Percentiles rank a stretch among this genome's conserved stretches.
These are phyloP conservation scores for Xiphophorus birchmanni DNA, from an alignment of 2,797 vertebrate species.

Conservation along the genomic window DNA sequence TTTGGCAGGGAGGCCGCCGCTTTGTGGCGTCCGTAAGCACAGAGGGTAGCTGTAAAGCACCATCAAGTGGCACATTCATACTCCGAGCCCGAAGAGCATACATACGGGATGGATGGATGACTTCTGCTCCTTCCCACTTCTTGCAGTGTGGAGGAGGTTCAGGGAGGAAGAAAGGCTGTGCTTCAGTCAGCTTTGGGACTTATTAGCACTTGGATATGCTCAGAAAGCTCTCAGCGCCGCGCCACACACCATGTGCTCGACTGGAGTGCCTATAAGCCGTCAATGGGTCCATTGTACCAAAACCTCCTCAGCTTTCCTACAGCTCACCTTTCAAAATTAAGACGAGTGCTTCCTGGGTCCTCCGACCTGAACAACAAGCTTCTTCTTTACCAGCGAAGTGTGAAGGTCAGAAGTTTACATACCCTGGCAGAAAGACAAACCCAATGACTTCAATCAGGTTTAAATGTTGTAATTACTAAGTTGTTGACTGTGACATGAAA, in stretches of 20 bases:
- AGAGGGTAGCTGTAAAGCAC: conserved; percentile 74
- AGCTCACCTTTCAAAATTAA: conserved; percentile 65
- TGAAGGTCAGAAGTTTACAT: conserved; percentile 15
- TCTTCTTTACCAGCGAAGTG: conserved; percentile 66
- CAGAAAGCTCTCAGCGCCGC: conserved; percentile 71
- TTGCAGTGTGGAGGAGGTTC: conserved; percentile 80
- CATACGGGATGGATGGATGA: conserved; percentile 58
- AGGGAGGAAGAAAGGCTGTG: conserved; percentile 71
- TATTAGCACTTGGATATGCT: conserved; percentile 83
- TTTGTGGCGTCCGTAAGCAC: conserved; percentile 63
- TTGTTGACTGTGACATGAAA: too few relatives aligned
- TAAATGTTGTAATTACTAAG: too few relatives aligned
- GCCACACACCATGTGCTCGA: conserved; percentile 64
- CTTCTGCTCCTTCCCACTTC: conserved; percentile 76
- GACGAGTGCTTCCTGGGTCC: conserved; percentile 51
- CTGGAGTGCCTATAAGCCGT: conserved; percentile 69
- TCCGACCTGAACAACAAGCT: conserved; percentile 58
- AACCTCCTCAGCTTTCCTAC: conserved; percentile 61
- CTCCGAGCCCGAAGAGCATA: conserved; percentile 48
- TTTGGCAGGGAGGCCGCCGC: conserved; percentile 68
- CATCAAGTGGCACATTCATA: conserved; percentile 80
- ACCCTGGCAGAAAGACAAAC: background rate
- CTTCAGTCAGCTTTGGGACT: conserved; percentile 76
- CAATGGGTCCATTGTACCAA: conserved; percentile 75
- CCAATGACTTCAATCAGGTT: background rate